phyloP scores from a whole-genome alignment of 2,113 vertebrate species.

The Pelusios castaneus region DNA sequence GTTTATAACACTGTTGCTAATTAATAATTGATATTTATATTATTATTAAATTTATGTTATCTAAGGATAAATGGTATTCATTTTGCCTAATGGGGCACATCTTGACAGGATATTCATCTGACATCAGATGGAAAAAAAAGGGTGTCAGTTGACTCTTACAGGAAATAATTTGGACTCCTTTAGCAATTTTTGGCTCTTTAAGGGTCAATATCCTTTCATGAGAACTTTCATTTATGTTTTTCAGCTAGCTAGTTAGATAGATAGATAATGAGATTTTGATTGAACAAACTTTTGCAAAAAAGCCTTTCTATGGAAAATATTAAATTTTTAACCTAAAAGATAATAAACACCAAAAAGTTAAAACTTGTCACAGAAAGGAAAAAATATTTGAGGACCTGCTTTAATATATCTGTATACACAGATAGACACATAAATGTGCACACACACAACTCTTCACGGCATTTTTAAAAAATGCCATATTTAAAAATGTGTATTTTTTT shows the following conservation, averaged over 20 bases:
- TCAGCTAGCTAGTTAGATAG: not conserved
- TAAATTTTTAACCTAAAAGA: not conserved
- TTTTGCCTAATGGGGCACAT: slow-evolving; percentile 37
- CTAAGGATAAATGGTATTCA: slow-evolving; percentile 29
- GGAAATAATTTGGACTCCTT: slow-evolving; percentile 29
- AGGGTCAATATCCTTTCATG: not conserved
- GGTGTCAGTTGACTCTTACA: slow-evolving; percentile 15
- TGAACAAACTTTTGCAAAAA: not conserved
- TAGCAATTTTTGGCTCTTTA: slow-evolving; percentile 13
- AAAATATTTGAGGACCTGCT: not conserved
- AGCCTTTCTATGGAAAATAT: not conserved
- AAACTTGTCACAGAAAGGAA: not conserved
- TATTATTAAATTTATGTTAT: slow-evolving; percentile 58
- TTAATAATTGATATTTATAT: slow-evolving; percentile 60
- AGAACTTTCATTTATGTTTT: not conserved
- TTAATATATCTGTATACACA: not conserved
- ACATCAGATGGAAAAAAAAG: slow-evolving; percentile 9
- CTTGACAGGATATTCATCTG: slow-evolving; percentile 13
- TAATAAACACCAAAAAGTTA: not conserved
- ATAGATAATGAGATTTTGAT: not conserved
- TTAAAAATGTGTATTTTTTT: not conserved
- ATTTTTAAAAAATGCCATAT: not conserved
- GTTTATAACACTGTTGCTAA: slow-evolving; percentile 52
- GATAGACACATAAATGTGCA: not conserved
- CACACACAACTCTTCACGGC: not conserved